Percentiles rank a stretch among this genome's conserved stretches.
Conservation (phyloP, 2,888 invertebrate genomes). For the Ennomos erosarius region DNA sequence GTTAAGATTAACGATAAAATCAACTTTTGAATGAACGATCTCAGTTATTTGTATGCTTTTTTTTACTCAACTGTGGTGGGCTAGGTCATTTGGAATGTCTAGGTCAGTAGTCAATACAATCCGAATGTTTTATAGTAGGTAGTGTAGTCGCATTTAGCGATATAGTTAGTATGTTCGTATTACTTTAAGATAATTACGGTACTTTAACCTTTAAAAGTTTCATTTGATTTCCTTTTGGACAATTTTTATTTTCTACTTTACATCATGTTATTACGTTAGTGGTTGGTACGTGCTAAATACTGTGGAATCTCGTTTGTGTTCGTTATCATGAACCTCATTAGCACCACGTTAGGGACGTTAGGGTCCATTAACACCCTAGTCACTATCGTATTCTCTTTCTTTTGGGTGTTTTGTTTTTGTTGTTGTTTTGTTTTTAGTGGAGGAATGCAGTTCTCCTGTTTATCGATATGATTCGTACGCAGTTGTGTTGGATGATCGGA, state of each 20-base stretch:
- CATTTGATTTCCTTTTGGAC: neutral
- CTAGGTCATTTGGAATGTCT: too few species aligned
- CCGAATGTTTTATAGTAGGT: too few species aligned
- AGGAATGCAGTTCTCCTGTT: neutral
- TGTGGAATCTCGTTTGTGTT: slow-evolving; percentile 49
- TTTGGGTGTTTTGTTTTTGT: slow-evolving; percentile 18
- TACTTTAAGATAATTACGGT: too few species aligned
- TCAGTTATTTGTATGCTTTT: too few species aligned
- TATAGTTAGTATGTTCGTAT: too few species aligned
- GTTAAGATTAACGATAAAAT: too few species aligned
- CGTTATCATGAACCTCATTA: slow-evolving; percentile 55
- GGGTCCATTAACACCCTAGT: slow-evolving; percentile 47
- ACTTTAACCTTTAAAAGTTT: too few species aligned
- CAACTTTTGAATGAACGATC: too few species aligned
- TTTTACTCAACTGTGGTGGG: too few species aligned
- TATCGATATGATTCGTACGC: neutral
- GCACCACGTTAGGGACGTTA: slow-evolving; percentile 59
- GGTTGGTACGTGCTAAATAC: slow-evolving; percentile 41
- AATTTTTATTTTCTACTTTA: neutral
- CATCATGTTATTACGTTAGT: slow-evolving; percentile 8
- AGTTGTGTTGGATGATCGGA: too few species aligned
- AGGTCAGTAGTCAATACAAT: too few species aligned
- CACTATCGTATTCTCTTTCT: slow-evolving; percentile 43
- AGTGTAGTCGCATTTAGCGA: too few species aligned
- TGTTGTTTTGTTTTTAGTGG: slow-evolving; percentile 1